phyloP scores from a whole-genome alignment of 2,888 invertebrate species.

The Lissonota sp. region DNA sequence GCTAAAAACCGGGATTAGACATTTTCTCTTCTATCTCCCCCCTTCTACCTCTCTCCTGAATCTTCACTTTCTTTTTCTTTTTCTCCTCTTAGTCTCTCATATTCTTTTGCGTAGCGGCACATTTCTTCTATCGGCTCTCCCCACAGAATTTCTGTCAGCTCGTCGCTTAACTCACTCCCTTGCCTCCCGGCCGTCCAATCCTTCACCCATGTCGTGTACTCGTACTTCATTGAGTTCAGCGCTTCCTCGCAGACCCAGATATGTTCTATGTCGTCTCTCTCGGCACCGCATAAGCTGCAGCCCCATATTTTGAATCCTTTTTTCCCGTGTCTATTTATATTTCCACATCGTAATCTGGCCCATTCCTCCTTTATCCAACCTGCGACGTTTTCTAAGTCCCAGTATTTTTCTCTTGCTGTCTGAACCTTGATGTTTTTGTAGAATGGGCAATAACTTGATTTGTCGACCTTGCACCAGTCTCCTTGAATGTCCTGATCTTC shows the following conservation, averaged over 20 bases:
- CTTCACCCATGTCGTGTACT: constrained; percentile 13
- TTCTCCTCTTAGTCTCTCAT: no score
- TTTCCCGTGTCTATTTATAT: constrained; percentile 11
- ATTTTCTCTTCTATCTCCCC: no score
- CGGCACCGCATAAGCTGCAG: constrained; percentile 33
- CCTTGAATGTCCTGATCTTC: constrained; percentile 14
- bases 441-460: not conserved
- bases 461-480: constrained; percentile 1
- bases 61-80: no score
- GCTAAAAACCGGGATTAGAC: no score
- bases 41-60: no score
- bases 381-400: not conserved
- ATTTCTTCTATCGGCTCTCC: no score
- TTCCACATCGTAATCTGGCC: constrained; percentile 48
- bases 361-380: constrained; percentile 4
- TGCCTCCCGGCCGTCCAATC: constrained; percentile 11
- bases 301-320: constrained; percentile 25
- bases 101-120: no score
- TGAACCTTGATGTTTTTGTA: not conserved
- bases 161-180: not conserved
- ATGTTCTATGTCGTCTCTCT: constrained; percentile 17
- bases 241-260: constrained; percentile 34
- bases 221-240: constrained; percentile 5
- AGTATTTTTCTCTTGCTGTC: not conserved
- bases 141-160: no score